phyloP scores from a whole-genome alignment of 2,797 vertebrate species.

The Phrynocephalus guinanensis region DNA sequence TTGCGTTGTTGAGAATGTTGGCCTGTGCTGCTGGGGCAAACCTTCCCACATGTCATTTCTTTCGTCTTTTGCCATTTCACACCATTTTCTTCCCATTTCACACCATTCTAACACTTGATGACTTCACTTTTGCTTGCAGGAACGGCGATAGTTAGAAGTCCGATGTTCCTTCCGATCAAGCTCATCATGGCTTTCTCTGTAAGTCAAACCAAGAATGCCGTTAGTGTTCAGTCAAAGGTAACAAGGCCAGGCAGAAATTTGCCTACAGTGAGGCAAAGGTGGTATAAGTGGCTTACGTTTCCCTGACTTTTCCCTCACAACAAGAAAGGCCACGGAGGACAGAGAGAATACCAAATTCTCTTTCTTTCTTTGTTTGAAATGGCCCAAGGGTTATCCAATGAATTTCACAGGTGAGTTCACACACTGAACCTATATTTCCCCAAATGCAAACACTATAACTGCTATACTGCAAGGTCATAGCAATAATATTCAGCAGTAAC shows the following conservation, averaged over 20 bases:
- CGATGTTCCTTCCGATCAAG: constrained; percentile 92
- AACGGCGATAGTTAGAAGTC: constrained; percentile 83
- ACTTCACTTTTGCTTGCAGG: constrained; percentile 70
- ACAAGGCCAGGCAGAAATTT: background rate
- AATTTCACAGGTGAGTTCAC: background rate
- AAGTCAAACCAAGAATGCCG: constrained; percentile 45
- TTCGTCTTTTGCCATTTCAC: constrained; percentile 16
- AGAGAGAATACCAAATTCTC: too few relatives aligned
- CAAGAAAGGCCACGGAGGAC: too few relatives aligned
- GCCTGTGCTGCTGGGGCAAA: constrained; percentile 35
- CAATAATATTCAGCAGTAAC: constrained; percentile 4
- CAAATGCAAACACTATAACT: background rate
- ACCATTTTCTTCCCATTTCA: background rate
- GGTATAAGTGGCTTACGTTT: too few relatives aligned
- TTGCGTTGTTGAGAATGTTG: constrained; percentile 23
- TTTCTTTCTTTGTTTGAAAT: background rate
- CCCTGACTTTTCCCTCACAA: too few relatives aligned
- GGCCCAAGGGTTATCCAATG: background rate
- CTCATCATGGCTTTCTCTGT: constrained; percentile 94
- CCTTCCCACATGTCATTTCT: constrained; percentile 46
- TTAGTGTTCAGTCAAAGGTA: constrained; percentile 3
- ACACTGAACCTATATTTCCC: background rate
- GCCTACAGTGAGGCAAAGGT: too few relatives aligned
- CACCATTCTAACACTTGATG: background rate
- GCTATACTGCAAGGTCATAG: background rate